Evolutionary conservation across 1,140 invertebrate genomes (phyloP), one percentile per base, ranked within the genome.

Genomic region (Magallana angulata): DNA sequence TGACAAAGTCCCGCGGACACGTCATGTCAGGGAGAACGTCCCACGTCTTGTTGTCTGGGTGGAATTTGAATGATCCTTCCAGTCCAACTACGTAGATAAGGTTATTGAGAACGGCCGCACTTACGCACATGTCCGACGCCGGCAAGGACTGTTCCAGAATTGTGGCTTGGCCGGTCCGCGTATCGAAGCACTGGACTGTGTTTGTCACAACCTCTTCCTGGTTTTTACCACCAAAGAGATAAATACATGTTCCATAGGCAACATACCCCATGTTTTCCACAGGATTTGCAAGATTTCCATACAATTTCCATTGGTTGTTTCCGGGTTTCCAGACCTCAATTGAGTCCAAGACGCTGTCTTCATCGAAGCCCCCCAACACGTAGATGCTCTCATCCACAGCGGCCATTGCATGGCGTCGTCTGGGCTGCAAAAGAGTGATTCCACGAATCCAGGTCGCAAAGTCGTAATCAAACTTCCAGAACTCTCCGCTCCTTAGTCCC

Each of bases 201-300:
- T 92, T 93, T 16, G 93, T 94, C 1, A 94, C 93, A 18, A 93
- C 83, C 71, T 94, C 93, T 56, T 93, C 92, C 88, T 91, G 91
- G 89, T 94, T 94, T 87, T 94, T 94, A 5, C 93, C 93, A 1
- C 93, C 93, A 88, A 94, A 93, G 16, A 94, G 88, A 81, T 92
- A 94, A 30, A 94, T 92, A 59, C 92, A 87, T 76, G 92, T 93
- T 14, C 91, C 92, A 87, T 90, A 92, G 0, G 93, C 89, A 3
- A 92, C 91, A 89, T 91, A 94, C 3, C 93, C 93, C 93, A 94
- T 94, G 85, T 94, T 94, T 85, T 94, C 93, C 60, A 94, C 93
- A n/a, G 92, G 91, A 48, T 90, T 90, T n/a, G 87, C 88, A 8
- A 94, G 89, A 56, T 36, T 76, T 7, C 91, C 93, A 71, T 87